Base-by-base conservation (phyloP, 64 coral and sea anemone species). In the Astreopora myriophthalma region DNA sequence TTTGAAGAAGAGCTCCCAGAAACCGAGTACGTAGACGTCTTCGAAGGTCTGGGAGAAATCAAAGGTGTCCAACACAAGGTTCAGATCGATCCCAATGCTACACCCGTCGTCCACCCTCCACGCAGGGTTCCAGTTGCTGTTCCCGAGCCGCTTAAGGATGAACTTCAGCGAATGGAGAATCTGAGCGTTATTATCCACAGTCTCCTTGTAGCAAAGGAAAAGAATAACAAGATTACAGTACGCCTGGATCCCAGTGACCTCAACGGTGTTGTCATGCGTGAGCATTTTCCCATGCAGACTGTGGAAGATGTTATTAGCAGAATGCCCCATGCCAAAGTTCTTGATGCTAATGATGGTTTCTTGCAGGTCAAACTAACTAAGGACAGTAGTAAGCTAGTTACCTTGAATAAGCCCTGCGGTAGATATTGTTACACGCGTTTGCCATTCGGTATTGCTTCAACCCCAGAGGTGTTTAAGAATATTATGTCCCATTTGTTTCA, bases 231-330 rank as follows among this genome's bases (percentile, higher is more conserved):
- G 33, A 55, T 78, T 14, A 74, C 34, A 76, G 87, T 79, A 19
- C 68, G 87, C 42, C 25, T 78, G 14, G 74, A 79, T 69, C 87
- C 87, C 2, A 78, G 74, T 19, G 58, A 79, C 48, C 49, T 79
- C 49, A 79, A 66, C 68, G 57, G 23, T 12, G 87, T 62, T 17
- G 61, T 89, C 74, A 46, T 68, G 35, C 17, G 74, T 33, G 71
- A 89, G 33, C 74, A 89, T 68, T 79, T 65, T 79, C 87, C 87
- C n/a, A 89, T 89, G 73, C 74, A 79, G 27, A 79, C 74, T 8
- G 63, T 90, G 1, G 88, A 90, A 13, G 57, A 90, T 46, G 65
- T 69, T 1, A 63, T 80, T 58, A 63, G 73, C 23, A 60, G 34
- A 79, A 80, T 48, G 31, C 30, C 51, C 60, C 52, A 90, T 48